Base-by-base conservation (phyloP, 2,113 vertebrate genomes). In the Varanus komodoensis region DNA sequence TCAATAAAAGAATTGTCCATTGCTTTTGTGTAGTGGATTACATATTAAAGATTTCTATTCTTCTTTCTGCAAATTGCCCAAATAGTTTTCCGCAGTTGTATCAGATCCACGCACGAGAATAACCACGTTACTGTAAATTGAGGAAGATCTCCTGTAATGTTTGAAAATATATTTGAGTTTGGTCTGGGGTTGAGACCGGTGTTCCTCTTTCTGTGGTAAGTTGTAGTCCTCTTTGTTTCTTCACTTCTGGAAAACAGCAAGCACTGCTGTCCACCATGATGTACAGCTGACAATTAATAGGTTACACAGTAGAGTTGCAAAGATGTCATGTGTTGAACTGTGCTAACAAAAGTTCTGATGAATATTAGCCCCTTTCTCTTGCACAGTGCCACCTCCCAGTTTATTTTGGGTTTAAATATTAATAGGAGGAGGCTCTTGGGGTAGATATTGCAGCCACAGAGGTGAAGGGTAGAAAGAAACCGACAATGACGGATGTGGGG, bases 1-100 rank as follows among this genome's bases (percentile, higher is more conserved):
- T 98, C 98, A 99, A 98, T 98, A 99, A 99, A 98, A 96, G 98
- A 97, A 97, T 97, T 98, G 97, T 97, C 97, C 96, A 93, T 95
- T 90, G 90, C 0, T 0, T 8, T 77, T 25, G 15, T 3, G 91
- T n/a, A 11, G 52, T 32, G 83, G 75, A 9, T 57, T 83, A 68
- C n/a, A 29, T 89, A 48, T 61, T 57, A 25, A 61, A 32, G 34
- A 32, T 29, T 29, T 61, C 21, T 27, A 21, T 57, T 25, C 8
- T 8, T 11, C 48, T 69, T 4, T 5, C 29, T 80, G 44, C n/a
- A 68, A 4, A 61, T 87, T 25, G n/a, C 19, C 0, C 29, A 52
- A 86, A 9, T 21, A 54, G 29, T 23, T 54, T 29, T n/a, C 48
- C 48, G n/a, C 27, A 54, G 77, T 52, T 78, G 19, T 5, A 32